These are phyloP conservation scores for Paraescarpia echinospica DNA, from an alignment of 1,140 invertebrate genomes.

Conservation along the genomic window DNA sequence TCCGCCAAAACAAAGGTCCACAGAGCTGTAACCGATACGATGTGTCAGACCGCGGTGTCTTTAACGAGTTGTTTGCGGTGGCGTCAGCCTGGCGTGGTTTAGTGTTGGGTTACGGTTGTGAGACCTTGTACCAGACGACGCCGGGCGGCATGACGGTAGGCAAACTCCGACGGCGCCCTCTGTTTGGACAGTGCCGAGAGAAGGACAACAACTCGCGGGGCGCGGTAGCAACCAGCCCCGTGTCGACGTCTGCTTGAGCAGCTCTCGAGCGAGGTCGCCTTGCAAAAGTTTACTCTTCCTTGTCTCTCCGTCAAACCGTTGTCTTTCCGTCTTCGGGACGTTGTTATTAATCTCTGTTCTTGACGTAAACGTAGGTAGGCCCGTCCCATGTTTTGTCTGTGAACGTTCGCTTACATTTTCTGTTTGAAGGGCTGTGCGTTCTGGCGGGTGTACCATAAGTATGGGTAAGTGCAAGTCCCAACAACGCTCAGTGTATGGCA, in stretches of 20 bases:
- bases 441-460: not conserved
- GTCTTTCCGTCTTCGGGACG: not conserved
- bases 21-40: not conserved
- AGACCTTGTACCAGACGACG: not conserved
- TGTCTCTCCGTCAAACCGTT: not conserved
- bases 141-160: not conserved
- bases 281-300: not conserved
- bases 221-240: not conserved
- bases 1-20: not conserved
- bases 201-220: not conserved
- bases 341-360: too few relatives aligned
- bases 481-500: not conserved
- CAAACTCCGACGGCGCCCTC: not conserved
- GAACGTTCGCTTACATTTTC: not conserved
- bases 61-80: constrained; percentile 4
- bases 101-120: not conserved
- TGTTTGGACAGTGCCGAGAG: not conserved
- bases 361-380: not conserved
- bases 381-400: not conserved
- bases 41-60: not conserved
- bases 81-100: not conserved
- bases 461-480: not conserved
- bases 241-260: not conserved
- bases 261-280: not conserved
- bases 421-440: not conserved